Evolutionary conservation across 2,113 vertebrate genomes (phyloP).

Genomic region (Perca fluviatilis): DNA sequence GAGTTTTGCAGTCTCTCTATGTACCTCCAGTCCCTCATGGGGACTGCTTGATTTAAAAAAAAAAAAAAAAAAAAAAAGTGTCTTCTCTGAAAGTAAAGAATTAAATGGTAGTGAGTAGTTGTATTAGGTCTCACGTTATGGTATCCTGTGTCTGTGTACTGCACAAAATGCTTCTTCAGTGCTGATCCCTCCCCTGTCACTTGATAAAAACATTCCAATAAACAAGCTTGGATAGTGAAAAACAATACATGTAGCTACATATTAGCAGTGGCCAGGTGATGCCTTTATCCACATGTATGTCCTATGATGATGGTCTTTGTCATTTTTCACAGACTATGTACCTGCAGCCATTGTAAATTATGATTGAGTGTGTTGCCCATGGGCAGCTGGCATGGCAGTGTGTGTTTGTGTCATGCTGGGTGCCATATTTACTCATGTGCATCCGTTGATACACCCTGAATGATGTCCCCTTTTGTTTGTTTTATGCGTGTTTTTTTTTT

Average conservation of each 20-base stretch:
- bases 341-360: background rate
- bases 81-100: background rate
- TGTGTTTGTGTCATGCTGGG: conserved; percentile 67
- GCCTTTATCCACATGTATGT: background rate
- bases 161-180: background rate
- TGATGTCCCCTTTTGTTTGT: conserved; percentile 7
- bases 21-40: background rate
- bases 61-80: background rate
- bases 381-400: conserved; percentile 72
- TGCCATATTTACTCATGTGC: conserved; percentile 63
- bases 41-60: background rate
- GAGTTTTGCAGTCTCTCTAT: conserved; percentile 34
- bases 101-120: background rate
- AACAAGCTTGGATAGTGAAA: background rate
- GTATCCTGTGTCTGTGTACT: background rate
- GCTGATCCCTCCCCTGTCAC: background rate
- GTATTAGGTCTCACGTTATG: background rate
- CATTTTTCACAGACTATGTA: background rate
- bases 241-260: background rate
- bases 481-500: background rate
- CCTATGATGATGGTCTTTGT: background rate
- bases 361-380: conserved; percentile 37
- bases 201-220: background rate
- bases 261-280: background rate
- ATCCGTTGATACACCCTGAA: conserved; percentile 13